Conservation (phyloP, 2,113 vertebrate species). For the Lasiurus cinereus region DNA sequence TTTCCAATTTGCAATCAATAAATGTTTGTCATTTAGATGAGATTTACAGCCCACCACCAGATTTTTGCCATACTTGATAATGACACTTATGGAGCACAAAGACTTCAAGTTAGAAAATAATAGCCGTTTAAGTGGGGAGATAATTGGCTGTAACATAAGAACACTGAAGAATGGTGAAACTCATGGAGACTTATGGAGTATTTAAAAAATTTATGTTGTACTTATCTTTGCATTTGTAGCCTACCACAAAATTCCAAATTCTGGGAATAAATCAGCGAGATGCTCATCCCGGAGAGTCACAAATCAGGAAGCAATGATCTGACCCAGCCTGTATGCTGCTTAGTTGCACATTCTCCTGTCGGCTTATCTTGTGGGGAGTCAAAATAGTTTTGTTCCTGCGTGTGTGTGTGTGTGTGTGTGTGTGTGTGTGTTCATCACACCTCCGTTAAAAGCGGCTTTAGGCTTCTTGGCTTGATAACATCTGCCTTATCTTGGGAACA, state of each 20-base stretch:
- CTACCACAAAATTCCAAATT: slow-evolving; percentile 81
- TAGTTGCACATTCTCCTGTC: slow-evolving; percentile 13
- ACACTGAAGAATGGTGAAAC: slow-evolving; percentile 79
- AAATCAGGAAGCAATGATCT: slow-evolving; percentile 76
- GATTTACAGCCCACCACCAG: slow-evolving; percentile 76
- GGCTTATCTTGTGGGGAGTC: slow-evolving; percentile 19
- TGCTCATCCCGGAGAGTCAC: slow-evolving; percentile 72
- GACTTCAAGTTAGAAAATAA: slow-evolving; percentile 83
- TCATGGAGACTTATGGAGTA: slow-evolving; percentile 82
- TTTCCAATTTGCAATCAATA: slow-evolving; percentile 82
- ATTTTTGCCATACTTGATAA: slow-evolving; percentile 80
- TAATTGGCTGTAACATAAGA: slow-evolving; percentile 81
- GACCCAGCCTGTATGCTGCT: slow-evolving; percentile 56
- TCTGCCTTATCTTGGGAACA: slow-evolving; percentile 72
- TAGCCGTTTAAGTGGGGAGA: slow-evolving; percentile 81
- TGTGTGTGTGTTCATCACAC: slow-evolving; percentile 1
- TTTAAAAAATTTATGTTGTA: slow-evolving; percentile 84
- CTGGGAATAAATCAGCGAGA: slow-evolving; percentile 79
- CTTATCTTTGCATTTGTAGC: slow-evolving; percentile 84
- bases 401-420: background rate
- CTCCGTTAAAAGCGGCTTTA: slow-evolving; percentile 59
- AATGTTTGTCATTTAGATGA: slow-evolving; percentile 81
- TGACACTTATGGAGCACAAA: slow-evolving; percentile 76
- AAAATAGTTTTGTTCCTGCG: background rate
- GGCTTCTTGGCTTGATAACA: slow-evolving; percentile 65